A percentile compares a stretch with the other conserved stretches of the same genome.
Conservation (phyloP, 2,113 vertebrate species). For the Brachyhypopomus gauderio region DNA sequence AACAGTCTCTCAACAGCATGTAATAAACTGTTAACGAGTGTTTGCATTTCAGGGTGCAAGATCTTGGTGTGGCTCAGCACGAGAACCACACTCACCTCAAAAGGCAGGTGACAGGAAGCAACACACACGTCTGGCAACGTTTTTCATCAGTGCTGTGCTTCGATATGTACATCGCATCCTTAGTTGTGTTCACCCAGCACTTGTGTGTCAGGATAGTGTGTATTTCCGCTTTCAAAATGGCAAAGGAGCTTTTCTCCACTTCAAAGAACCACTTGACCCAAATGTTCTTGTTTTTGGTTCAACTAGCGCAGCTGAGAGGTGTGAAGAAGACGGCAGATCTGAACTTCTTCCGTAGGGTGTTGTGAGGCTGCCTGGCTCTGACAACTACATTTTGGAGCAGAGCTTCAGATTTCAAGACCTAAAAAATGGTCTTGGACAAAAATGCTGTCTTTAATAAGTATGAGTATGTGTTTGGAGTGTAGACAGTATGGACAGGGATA, state of each 20-base stretch:
- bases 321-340: not conserved
- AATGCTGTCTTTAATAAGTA: not conserved
- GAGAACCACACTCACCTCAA: conserved; percentile 17
- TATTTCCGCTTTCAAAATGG: not conserved
- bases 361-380: not conserved
- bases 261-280: not conserved
- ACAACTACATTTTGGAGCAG: conserved; percentile 2
- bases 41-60: not conserved
- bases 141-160: not conserved
- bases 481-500: too few species aligned
- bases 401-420: not conserved
- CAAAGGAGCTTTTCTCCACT: not conserved
- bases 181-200: not conserved
- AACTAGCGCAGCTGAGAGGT: not conserved
- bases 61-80: not conserved
- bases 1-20: conserved; percentile 59
- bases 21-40: conserved; percentile 58
- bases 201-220: not conserved
- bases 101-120: conserved; percentile 4
- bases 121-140: not conserved
- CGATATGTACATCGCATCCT: not conserved
- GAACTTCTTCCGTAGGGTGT: not conserved
- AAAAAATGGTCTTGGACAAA: not conserved
- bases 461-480: not conserved
- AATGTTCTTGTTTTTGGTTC: not conserved